Conservation (phyloP, 2,797 vertebrate genomes). For the Tympanoctomys barrerae region DNA sequence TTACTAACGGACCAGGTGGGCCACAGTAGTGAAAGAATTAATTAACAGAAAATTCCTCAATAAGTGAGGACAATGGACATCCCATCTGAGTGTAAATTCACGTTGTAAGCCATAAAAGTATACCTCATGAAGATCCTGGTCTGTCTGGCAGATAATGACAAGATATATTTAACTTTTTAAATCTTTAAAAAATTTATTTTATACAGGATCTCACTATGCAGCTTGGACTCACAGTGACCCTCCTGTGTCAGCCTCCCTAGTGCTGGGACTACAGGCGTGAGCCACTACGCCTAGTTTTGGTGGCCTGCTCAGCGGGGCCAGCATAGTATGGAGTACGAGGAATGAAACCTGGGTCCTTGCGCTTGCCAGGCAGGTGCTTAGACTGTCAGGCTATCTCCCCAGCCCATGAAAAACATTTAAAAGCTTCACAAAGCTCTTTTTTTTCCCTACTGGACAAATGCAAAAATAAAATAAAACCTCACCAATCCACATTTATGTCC, state of each 20-base stretch:
- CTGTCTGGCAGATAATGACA: conserved; percentile 25
- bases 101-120: conserved; percentile 30
- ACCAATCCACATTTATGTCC: neutral
- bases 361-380: too few species aligned
- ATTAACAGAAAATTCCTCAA: conserved; percentile 28
- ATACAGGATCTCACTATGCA: too few species aligned
- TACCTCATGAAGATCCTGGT: neutral
- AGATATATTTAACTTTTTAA: neutral
- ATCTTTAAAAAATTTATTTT: too few species aligned
- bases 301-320: too few species aligned
- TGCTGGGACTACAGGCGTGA: too few species aligned
- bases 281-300: too few species aligned
- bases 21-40: conserved; percentile 1
- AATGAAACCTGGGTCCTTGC: too few species aligned
- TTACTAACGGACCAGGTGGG: neutral
- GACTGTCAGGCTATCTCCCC: too few species aligned
- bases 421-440: conserved; percentile 45
- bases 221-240: too few species aligned
- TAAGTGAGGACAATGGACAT: conserved; percentile 5
- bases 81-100: conserved; percentile 52
- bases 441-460: conserved; percentile 68
- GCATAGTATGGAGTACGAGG: too few species aligned
- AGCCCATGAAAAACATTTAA: conserved; percentile 14
- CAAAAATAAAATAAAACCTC: neutral
- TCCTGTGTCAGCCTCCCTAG: too few species aligned